Conservation (phyloP, 1,140 invertebrate genomes). For the Saccostrea cuccullata region DNA sequence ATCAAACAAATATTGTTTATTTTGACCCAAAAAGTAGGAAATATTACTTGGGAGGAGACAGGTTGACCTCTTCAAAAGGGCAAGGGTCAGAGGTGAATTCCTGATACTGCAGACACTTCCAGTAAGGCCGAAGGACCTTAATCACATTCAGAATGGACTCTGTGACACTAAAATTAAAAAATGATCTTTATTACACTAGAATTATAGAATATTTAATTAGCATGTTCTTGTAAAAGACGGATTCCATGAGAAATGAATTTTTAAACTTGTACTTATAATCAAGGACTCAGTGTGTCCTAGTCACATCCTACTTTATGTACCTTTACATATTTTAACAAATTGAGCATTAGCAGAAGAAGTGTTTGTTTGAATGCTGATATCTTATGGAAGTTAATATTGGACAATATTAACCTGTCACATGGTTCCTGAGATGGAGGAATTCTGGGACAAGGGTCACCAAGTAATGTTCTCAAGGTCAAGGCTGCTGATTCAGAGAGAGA, state of each 20-base stretch:
- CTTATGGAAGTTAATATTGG: no score
- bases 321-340: no score
- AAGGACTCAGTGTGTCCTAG: no score
- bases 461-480: slow-evolving; percentile 87
- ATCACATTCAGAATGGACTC: slow-evolving; percentile 90
- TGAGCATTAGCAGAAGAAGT: no score
- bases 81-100: slow-evolving; percentile 64
- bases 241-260: no score
- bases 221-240: no score
- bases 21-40: not conserved
- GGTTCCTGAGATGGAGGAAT: slow-evolving; percentile 80
- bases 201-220: no score
- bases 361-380: no score
- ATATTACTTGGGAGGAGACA: slow-evolving; percentile 61
- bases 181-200: no score
- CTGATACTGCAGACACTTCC: slow-evolving; percentile 91
- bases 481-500: slow-evolving; percentile 93
- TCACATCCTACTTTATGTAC: no score
- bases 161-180: slow-evolving; percentile 81
- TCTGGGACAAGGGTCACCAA: slow-evolving; percentile 89
- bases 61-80: slow-evolving; percentile 59
- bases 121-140: slow-evolving; percentile 87
- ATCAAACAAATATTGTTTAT: no score
- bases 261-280: no score
- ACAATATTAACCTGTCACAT: slow-evolving; percentile 57